Evolutionary conservation across 1,140 invertebrate species (phyloP).

Genomic region (Drosophila setifemur): DNA sequence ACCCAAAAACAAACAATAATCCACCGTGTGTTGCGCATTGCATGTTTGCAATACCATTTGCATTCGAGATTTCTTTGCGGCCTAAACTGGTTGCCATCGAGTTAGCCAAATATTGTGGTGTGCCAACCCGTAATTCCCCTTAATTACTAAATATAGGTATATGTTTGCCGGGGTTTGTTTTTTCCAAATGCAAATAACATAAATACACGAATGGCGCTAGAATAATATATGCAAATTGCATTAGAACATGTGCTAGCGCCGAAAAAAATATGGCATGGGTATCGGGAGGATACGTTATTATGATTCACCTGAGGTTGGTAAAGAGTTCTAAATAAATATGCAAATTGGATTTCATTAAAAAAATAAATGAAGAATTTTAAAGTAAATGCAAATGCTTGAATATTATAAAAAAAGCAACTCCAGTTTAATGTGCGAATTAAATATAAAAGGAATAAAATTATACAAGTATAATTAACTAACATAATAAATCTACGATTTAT

Average conservation of each 20-base stretch:
- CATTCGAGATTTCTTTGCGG: background rate
- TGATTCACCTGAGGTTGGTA: background rate
- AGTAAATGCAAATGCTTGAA: no score
- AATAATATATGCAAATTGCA: slow-evolving; percentile 29
- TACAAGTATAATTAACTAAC: no score
- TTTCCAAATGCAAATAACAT: slow-evolving; percentile 20
- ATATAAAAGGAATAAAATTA: no score
- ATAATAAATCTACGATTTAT: no score
- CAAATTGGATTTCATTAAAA: no score
- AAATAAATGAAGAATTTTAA: no score
- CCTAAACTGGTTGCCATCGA: slow-evolving; percentile 38
- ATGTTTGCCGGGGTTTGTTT: slow-evolving; percentile 7
- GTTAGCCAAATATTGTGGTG: slow-evolving; percentile 61
- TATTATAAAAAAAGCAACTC: no score
- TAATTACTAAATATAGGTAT: no score
- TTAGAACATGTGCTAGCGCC: slow-evolving; percentile 19
- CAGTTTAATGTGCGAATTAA: no score
- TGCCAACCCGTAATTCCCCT: slow-evolving; percentile 2
- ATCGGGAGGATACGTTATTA: background rate
- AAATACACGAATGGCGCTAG: background rate
- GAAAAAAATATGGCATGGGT: background rate
- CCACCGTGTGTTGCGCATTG: background rate
- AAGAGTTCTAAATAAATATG: no score
- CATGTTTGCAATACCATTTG: slow-evolving; percentile 32
- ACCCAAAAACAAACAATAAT: slow-evolving; percentile 25